These are phyloP conservation scores for Cnemophilus loriae DNA, from an alignment of 2,113 vertebrate genomes.

Conservation along the genomic window DNA sequence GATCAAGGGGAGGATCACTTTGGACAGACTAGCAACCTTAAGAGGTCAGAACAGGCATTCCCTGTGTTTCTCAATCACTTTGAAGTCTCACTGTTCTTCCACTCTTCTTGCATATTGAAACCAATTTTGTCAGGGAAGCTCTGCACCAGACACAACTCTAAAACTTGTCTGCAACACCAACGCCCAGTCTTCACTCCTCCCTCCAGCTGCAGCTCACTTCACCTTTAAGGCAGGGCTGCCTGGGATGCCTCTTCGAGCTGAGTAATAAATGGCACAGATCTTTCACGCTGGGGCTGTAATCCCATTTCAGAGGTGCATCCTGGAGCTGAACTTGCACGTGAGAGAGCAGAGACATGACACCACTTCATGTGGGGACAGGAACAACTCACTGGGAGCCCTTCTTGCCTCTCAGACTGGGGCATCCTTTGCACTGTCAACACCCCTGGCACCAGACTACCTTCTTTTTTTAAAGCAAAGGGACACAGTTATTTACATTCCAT, in stretches of 20 bases:
- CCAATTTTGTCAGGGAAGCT: background rate
- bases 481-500: background rate
- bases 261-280: background rate
- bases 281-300: background rate
- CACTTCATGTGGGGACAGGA: background rate
- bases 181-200: background rate
- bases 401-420: background rate
- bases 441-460: background rate
- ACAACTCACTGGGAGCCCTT: background rate
- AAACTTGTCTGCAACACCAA: background rate
- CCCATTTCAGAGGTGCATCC: background rate
- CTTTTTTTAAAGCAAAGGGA: background rate
- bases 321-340: background rate
- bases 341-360: background rate
- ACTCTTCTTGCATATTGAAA: background rate
- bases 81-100: background rate
- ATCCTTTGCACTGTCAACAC: background rate
- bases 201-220: background rate
- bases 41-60: background rate
- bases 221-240: background rate
- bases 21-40: background rate
- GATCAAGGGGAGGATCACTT: background rate
- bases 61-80: background rate
- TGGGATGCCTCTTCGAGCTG: background rate
- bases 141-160: background rate